Base-by-base conservation (phyloP, 2,888 invertebrate genomes). In the Pachymerium ferrugineum region DNA sequence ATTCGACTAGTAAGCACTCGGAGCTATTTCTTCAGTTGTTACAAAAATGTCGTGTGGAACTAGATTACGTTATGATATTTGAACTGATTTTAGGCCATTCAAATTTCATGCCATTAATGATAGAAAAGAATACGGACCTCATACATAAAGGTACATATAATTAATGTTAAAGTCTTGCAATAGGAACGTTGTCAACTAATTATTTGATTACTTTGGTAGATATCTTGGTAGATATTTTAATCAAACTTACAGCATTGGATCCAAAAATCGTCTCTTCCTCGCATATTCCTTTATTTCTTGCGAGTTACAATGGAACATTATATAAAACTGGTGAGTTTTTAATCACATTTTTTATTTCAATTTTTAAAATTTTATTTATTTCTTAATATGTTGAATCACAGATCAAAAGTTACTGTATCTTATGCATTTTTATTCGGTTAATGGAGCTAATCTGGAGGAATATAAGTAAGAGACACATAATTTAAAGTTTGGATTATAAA, bases 401-500 rank as follows among this genome's bases (percentile, higher is more conserved):
- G 47, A 54, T 16, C 47, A 54, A 19, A 54, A 54, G 22, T 22
- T 54, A n/a, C 22, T 54, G 19, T 54, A 54, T 19, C 22, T 54
- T 22, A 3, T 54, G 10, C 47, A 54, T 54, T 0, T 54, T 0
- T 54, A 54, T 54, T 16, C 14, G 4, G 0, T 54, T 2, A 54
- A 54, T 19, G 47, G 47, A 54, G 10, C 10, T 1, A 54, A 22
- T 19, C 22, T 54, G 8, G 47, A 54, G 4, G 47, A 22, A 22
- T 54, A 54, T 22, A 54, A 54, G 47, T 54, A 54, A 54, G 19
- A 54, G n/a, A n/a, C n/a, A n/a, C n/a, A n/a, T n/a, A n/a, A n/a
- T n/a, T n/a, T n/a, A n/a, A n/a, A n/a, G n/a, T n/a, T 54, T 54
- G 19, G 19, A 54, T 54, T 54, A 10, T 4, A 54, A 19, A 47